Percentiles rank a stretch among this genome's conserved stretches.
Evolutionary conservation across 1,140 invertebrate species (phyloP).

Genomic region (Drosophila lacertosa): DNA sequence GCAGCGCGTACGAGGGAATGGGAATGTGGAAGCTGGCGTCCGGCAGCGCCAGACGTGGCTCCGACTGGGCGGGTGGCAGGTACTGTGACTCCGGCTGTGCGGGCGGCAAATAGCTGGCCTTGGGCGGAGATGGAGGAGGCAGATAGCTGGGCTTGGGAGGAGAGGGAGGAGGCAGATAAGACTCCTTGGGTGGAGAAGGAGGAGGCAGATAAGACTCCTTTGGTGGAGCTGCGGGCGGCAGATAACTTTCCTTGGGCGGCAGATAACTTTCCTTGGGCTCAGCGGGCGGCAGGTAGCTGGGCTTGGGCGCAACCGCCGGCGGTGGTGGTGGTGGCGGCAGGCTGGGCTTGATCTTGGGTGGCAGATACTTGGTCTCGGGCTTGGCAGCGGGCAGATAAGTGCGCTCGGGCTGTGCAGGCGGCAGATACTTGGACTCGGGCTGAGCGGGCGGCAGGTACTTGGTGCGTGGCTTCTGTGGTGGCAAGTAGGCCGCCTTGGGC

Average conservation of each 20-base stretch:
- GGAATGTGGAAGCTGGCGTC: slow-evolving; percentile 59
- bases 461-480: slow-evolving; percentile 42
- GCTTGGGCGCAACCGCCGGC: slow-evolving; percentile 8
- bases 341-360: slow-evolving; percentile 29
- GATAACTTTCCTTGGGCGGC: slow-evolving; percentile 25
- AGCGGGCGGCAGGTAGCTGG: slow-evolving; percentile 20
- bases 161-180: slow-evolving; percentile 11
- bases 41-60: slow-evolving; percentile 12
- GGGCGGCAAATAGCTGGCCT: slow-evolving; percentile 50
- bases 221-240: slow-evolving; percentile 30
- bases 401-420: slow-evolving; percentile 23
- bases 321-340: slow-evolving; percentile 33
- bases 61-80: slow-evolving; percentile 32
- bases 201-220: slow-evolving; percentile 48
- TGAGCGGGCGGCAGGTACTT: slow-evolving; percentile 41
- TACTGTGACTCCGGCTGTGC: slow-evolving; percentile 36
- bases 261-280: slow-evolving; percentile 21
- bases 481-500: slow-evolving; percentile 41
- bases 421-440: slow-evolving; percentile 44
- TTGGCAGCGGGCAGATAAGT: slow-evolving; percentile 36
- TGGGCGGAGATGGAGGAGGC: slow-evolving; percentile 35
- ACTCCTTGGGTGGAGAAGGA: slow-evolving; percentile 17
- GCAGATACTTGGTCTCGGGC: slow-evolving; percentile 37
- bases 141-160: slow-evolving; percentile 21
- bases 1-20: slow-evolving; percentile 64